These are phyloP conservation scores for Siniperca scherzeri DNA, from an alignment of 2,797 vertebrate genomes.

Conservation along the genomic window DNA sequence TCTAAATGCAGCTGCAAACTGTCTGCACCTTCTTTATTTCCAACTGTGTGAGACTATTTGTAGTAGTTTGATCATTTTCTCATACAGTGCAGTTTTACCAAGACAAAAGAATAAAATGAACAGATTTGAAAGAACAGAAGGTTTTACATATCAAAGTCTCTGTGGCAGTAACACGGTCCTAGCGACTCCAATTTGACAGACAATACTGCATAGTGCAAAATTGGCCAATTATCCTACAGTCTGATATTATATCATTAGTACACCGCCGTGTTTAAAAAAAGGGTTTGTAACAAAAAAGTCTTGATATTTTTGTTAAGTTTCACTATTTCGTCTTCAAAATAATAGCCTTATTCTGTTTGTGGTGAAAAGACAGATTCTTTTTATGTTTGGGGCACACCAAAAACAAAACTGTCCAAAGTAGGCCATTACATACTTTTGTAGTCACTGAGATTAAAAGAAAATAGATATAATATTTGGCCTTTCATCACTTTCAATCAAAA, in stretches of 20 bases:
- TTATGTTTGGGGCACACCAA: background rate
- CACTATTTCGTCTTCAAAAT: background rate
- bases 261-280: background rate
- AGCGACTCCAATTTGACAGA: conserved; percentile 24
- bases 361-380: conserved; percentile 2
- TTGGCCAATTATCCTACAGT: conserved; percentile 29
- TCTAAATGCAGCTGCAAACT: conserved; percentile 6
- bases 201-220: conserved; percentile 11
- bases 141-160: conserved; percentile 50
- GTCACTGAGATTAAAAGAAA: conserved; percentile 8
- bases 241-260: conserved; percentile 41
- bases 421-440: background rate
- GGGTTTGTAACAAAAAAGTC: background rate
- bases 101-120: conserved; percentile 28
- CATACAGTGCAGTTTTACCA: background rate
- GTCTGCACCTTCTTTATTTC: background rate
- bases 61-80: conserved; percentile 34
- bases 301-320: background rate
- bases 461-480: background rate
- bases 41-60: conserved; percentile 7
- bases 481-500: conserved; percentile 8
- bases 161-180: background rate
- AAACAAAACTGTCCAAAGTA: conserved; percentile 2
- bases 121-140: conserved; percentile 19
- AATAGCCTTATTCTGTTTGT: background rate